Evolutionary conservation across 2,113 vertebrate genomes (phyloP), one percentile per base, ranked within the genome.

Genomic region (Noturus placidus): DNA sequence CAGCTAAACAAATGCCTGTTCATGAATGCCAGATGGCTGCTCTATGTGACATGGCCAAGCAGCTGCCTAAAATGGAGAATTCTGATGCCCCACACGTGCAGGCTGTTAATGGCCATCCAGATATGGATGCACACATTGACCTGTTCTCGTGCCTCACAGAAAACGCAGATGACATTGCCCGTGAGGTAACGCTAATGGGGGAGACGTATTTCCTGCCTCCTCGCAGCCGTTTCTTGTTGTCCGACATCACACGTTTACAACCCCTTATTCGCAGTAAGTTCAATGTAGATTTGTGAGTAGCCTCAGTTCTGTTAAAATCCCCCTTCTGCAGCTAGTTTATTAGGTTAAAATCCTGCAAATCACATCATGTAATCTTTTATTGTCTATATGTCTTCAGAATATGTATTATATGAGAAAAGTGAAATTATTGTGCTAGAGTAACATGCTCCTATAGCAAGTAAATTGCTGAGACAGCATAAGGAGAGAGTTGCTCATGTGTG

Each of bases 41-140:
- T 70, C 93, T 99, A 10, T 99, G 97, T 92, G 96, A 97, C 88
- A 97, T 99, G 97, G 96, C 97, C 70, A 99, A 98, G 91, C 93
- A 92, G 79, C 94, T 97, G 76, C 94, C 95, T 89, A 82, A 93
- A 61, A 82, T 91, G 83, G 93, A 90, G 57, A 92, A 93, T 4
- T 89, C 83, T 90, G 87, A 85, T 91, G 92, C 30, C 86, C 76
- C 85, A 72, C 22, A 87, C 0, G 87, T 94, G 20, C 92, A 91
- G 38, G 61, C 90, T 25, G 92, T 96, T 50, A 91, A 90, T 6
- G 90, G 90, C 13, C 90, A 94, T 82, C 27, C 59, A 1, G 93
- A 91, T 30, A 30, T 65, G 5, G 0, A 92, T 10, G 88, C 92
- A 89, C 94, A 96, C 33, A 94, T 96, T 6, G 96, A 97, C 89